Evolutionary conservation across 2,797 vertebrate genomes (phyloP).

Genomic region (Lycodopsis pacificus): DNA sequence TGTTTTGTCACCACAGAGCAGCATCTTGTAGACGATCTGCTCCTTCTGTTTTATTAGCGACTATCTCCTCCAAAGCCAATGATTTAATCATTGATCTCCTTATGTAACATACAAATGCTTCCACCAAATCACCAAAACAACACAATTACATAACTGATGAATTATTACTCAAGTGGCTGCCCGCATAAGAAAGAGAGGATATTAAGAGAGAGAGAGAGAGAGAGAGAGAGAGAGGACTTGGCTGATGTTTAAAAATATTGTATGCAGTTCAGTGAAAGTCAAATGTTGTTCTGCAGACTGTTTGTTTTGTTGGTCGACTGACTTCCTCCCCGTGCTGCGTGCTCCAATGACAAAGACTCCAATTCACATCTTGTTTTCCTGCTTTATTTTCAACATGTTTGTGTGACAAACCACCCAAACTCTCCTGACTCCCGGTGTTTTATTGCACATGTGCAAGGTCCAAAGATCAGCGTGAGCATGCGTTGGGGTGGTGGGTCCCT

Average conservation of each 20-base stretch:
- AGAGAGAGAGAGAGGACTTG: not conserved
- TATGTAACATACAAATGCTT: conserved; percentile 62
- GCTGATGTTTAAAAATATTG: not conserved
- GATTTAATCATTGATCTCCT: conserved; percentile 72
- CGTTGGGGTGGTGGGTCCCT: conserved; percentile 78
- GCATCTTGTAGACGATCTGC: not conserved
- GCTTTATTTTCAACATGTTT: conserved; percentile 65
- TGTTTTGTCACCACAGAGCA: conserved; percentile 4
- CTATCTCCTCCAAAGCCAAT: conserved; percentile 34
- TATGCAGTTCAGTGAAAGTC: not conserved
- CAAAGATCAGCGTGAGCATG: conserved; percentile 87
- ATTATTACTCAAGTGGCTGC: conserved; percentile 8
- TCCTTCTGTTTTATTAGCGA: conserved; percentile 44
- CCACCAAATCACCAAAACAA: conserved; percentile 39
- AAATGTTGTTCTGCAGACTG: not conserved
- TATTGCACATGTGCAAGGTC: conserved; percentile 86
- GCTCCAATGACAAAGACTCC: conserved; percentile 11
- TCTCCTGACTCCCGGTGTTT: conserved; percentile 69
- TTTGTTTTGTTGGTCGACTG: not conserved
- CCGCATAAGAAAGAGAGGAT: not conserved
- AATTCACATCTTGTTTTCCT: conserved; percentile 45
- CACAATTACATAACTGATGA: conserved; percentile 46
- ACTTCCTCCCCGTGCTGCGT: conserved; percentile 15
- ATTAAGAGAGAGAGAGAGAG: not conserved
- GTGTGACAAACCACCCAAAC: conserved; percentile 64